Percentiles rank a stretch among this genome's conserved stretches.
Conservation (phyloP, 35 echinoderm and acorn worm genomes). For the Lytechinus pictus region DNA sequence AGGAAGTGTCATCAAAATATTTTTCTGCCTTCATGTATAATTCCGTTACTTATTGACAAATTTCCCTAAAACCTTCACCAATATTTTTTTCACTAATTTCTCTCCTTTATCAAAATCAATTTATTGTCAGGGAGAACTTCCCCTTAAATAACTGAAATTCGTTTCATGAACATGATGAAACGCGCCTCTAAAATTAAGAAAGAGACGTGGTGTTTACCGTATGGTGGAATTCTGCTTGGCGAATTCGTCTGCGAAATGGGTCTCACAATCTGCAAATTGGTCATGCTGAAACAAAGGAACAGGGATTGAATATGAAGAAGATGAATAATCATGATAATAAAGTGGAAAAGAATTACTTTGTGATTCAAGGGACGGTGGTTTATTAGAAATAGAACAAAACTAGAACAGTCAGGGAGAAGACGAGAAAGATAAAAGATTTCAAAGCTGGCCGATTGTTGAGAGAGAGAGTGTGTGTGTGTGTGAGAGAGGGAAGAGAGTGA, state of each 20-base stretch:
- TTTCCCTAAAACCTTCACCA: too few species aligned
- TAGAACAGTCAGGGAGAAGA: too few species aligned
- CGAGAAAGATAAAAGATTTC: background rate
- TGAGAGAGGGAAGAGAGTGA: background rate
- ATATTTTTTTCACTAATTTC: too few species aligned
- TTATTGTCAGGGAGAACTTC: too few species aligned
- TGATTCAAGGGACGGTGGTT: background rate
- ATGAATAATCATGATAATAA: background rate
- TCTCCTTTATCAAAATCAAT: too few species aligned
- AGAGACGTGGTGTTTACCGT: background rate
- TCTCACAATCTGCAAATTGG: background rate
- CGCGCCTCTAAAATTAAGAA: background rate
- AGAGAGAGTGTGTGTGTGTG: too few species aligned
- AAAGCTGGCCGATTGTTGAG: too few species aligned
- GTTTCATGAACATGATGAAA: too few species aligned
- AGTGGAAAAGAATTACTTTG: background rate
- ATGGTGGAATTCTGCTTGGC: background rate
- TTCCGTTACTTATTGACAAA: too few species aligned
- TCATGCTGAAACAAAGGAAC: background rate
- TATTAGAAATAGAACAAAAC: background rate
- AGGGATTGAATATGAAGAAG: background rate
- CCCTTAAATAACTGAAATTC: too few species aligned
- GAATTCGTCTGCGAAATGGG: background rate
- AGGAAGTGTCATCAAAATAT: too few species aligned
- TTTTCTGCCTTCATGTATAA: too few species aligned